These are phyloP conservation scores for Parazoanthus atlanticus DNA, from an alignment of 92 coral and sea anemone species.

Conservation along the genomic window DNA sequence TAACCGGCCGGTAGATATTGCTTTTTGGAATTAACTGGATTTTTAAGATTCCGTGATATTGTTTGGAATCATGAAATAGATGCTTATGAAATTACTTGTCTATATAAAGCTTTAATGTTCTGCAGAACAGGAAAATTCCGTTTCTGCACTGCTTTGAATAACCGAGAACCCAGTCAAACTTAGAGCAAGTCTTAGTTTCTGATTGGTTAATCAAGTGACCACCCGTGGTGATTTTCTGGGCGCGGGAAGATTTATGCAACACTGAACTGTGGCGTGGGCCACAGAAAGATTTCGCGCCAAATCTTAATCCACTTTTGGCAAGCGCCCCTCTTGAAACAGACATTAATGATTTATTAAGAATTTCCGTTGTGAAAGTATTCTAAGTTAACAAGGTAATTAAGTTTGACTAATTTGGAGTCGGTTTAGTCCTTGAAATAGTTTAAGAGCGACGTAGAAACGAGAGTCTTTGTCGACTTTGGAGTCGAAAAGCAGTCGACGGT, in stretches of 20 bases:
- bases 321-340: slow-evolving; percentile 13
- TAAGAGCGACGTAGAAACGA: too few species aligned
- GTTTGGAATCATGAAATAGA: not conserved
- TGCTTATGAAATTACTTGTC: not conserved
- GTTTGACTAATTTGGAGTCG: not conserved
- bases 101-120: not conserved
- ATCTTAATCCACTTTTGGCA: slow-evolving; percentile 16
- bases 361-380: not conserved
- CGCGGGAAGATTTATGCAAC: slow-evolving; percentile 29
- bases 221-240: slow-evolving; percentile 28
- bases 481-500: too few species aligned
- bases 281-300: slow-evolving; percentile 30
- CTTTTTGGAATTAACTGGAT: slow-evolving; percentile 2
- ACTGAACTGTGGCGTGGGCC: not conserved
- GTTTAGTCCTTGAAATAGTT: too few species aligned
- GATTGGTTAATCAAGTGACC: not conserved
- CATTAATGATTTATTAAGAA: slow-evolving; percentile 11
- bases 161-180: not conserved
- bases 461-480: too few species aligned
- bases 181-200: not conserved
- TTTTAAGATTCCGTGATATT: slow-evolving; percentile 25
- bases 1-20: not conserved
- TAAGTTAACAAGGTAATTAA: not conserved
- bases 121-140: not conserved
- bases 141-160: not conserved